Percentiles rank a stretch among this genome's conserved stretches.
These are phyloP conservation scores for Anser cygnoides DNA, from an alignment of 2,113 vertebrate genomes.

Conservation along the genomic window DNA sequence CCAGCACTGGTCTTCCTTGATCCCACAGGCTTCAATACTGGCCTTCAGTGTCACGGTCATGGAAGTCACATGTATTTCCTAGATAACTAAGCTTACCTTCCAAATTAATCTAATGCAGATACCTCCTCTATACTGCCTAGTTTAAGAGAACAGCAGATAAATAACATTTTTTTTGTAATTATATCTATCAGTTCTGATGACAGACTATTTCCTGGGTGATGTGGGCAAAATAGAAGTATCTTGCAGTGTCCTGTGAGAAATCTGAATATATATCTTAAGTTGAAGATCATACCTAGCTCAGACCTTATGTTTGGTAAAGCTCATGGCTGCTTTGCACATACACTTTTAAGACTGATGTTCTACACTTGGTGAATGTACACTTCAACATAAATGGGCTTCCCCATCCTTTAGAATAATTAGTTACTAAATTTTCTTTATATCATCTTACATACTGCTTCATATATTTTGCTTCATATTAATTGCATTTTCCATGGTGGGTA, in stretches of 20 bases:
- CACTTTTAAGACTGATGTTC: neutral
- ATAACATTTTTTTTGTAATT: neutral
- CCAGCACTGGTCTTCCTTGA: neutral
- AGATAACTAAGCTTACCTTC: neutral
- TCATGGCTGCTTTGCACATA: neutral
- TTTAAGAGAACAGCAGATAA: neutral
- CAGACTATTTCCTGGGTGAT: neutral
- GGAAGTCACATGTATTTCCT: neutral
- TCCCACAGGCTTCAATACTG: neutral
- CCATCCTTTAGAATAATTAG: neutral
- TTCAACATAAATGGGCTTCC: neutral
- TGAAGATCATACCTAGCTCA: neutral
- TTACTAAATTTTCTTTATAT: neutral
- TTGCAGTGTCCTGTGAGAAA: neutral
- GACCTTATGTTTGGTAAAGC: neutral
- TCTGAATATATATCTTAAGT: neutral
- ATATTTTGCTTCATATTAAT: neutral
- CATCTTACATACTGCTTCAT: neutral
- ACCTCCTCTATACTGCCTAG: neutral
- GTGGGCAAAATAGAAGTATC: neutral
- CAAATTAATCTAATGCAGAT: neutral
- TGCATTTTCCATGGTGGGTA: neutral
- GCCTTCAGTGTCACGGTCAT: neutral
- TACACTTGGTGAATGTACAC: neutral
- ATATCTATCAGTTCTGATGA: neutral